Conservation (phyloP, 2,113 vertebrate species). For the Cathartes aura region DNA sequence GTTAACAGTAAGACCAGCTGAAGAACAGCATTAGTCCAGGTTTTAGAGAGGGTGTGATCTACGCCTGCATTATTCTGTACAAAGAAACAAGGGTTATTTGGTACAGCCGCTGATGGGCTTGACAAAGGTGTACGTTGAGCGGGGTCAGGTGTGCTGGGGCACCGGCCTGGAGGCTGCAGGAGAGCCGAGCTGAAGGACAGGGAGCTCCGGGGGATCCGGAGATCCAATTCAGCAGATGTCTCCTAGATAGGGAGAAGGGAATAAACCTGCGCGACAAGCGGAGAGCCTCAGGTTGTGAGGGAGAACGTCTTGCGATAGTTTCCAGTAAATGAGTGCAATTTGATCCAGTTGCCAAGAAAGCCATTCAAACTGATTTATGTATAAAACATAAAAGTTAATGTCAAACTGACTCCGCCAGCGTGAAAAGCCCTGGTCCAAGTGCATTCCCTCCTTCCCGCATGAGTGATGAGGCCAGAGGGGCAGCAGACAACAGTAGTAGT, state of each 20-base stretch:
- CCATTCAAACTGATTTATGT: not conserved
- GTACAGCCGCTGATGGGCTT: not conserved
- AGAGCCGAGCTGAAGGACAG: rapidly evolving
- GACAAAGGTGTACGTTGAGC: rapidly evolving
- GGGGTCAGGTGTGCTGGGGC: not conserved
- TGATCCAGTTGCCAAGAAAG: not conserved
- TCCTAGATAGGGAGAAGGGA: not conserved
- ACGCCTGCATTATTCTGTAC: rapidly evolving
- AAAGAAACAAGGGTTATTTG: rapidly evolving
- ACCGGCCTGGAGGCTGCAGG: not conserved
- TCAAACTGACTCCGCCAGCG: not conserved
- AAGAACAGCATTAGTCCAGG: not conserved
- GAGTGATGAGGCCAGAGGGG: not conserved
- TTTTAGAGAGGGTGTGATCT: not conserved
- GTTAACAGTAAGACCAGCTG: not conserved
- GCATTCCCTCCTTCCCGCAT: not conserved
- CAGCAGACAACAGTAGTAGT: not conserved
- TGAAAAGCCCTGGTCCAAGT: not conserved
- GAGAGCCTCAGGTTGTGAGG: not conserved
- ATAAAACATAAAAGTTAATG: not conserved
- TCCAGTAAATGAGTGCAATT: not conserved
- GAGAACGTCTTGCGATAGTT: not conserved
- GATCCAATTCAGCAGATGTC: not conserved
- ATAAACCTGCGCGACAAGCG: rapidly evolving
- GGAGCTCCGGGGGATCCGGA: not conserved